phyloP scores from a whole-genome alignment of 2,113 vertebrate species.

The Dinomys branickii region DNA sequence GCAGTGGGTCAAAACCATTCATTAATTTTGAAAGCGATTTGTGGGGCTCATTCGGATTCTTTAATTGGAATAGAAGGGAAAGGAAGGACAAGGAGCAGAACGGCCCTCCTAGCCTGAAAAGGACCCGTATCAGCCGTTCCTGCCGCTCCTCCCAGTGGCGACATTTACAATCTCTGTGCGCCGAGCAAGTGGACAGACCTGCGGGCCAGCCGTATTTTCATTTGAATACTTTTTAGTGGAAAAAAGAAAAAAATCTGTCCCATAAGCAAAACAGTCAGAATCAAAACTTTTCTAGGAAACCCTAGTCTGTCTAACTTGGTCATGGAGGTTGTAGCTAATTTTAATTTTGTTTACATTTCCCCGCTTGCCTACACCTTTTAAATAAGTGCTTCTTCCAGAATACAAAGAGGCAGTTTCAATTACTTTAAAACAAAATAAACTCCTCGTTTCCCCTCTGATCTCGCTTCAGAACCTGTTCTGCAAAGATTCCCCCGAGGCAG shows the following conservation, averaged over 20 bases:
- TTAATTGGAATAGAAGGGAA: not conserved
- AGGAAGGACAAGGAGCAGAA: not conserved
- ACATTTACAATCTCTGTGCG: not conserved
- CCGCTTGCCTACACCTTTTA: not conserved
- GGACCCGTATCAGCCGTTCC: not conserved
- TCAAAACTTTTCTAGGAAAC: constrained; percentile 22
- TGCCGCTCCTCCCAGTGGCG: not conserved
- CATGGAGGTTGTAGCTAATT: not conserved
- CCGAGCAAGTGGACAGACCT: not conserved
- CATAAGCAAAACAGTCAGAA: constrained; percentile 32
- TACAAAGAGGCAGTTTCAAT: not conserved
- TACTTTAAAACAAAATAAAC: constrained; percentile 23
- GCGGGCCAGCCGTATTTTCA: not conserved
- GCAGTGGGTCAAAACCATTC: not conserved
- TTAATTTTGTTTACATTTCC: constrained; percentile 37
- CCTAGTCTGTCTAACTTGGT: not conserved
- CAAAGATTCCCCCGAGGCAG: constrained; percentile 8
- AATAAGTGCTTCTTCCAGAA: not conserved
- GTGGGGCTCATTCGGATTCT: not conserved
- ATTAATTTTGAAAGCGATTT: not conserved
- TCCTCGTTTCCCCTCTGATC: not conserved
- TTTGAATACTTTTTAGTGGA: constrained; percentile 29
- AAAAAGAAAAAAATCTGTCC: not conserved
- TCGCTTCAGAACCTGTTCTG: not conserved
- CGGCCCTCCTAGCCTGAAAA: not conserved